phyloP scores from a whole-genome alignment of 2,888 invertebrate species.

The Synanthedon vespiformis region DNA sequence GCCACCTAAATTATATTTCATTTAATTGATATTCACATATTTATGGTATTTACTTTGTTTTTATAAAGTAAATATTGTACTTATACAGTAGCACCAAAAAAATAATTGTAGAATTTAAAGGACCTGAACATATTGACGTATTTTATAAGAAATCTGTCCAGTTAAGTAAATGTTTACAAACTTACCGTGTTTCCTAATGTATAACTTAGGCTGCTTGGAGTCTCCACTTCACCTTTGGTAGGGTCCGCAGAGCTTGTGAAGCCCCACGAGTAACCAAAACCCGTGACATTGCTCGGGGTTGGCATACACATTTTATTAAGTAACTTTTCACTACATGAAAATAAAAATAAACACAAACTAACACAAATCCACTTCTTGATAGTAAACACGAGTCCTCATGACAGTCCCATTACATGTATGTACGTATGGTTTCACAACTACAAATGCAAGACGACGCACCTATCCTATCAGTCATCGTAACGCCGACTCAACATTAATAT shows the following conservation, averaged over 20 bases:
- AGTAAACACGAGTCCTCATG: slow-evolving; percentile 64
- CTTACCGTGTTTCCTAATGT: slow-evolving; percentile 64
- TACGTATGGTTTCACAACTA: slow-evolving; percentile 65
- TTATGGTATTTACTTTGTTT: no score
- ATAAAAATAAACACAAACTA: slow-evolving; percentile 36
- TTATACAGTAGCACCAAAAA: no score
- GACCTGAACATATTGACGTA: neutral
- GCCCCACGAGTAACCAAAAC: slow-evolving; percentile 67
- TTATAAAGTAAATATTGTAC: no score
- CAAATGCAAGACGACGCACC: slow-evolving; percentile 52
- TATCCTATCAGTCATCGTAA: slow-evolving; percentile 56
- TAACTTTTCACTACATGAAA: slow-evolving; percentile 34
- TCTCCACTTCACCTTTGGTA: slow-evolving; percentile 63
- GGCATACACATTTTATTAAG: slow-evolving; percentile 66
- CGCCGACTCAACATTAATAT: slow-evolving; percentile 18
- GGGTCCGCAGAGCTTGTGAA: slow-evolving; percentile 63
- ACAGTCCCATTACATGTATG: slow-evolving; percentile 63
- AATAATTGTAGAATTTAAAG: no score
- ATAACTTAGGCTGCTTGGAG: slow-evolving; percentile 63
- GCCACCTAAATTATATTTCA: no score
- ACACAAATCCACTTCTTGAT: slow-evolving; percentile 57
- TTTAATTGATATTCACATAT: no score
- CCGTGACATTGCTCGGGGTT: slow-evolving; percentile 65
- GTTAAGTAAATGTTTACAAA: slow-evolving; percentile 3
- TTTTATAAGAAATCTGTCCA: neutral